phyloP scores from a whole-genome alignment of 2,113 vertebrate genomes.

The Cygnus buccinator region DNA sequence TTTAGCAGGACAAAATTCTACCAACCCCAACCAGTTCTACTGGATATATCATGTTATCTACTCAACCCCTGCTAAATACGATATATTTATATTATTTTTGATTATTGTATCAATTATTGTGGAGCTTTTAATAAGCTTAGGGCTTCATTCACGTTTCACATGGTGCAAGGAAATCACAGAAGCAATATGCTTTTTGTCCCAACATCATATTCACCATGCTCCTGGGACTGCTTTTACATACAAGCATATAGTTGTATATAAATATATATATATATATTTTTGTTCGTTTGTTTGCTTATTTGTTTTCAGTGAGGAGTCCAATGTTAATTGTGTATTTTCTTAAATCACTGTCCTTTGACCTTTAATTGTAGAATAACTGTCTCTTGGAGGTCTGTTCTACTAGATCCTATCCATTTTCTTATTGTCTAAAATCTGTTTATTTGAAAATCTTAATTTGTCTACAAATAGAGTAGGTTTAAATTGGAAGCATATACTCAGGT shows the following conservation, averaged over 20 bases:
- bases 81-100: not conserved
- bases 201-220: not conserved
- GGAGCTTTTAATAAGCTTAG: not conserved
- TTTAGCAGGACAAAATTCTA: not conserved
- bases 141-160: not conserved
- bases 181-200: not conserved
- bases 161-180: not conserved
- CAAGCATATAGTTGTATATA: accelerated
- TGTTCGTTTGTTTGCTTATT: not conserved
- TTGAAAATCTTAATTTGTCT: not conserved
- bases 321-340: not conserved
- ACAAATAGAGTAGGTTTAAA: not conserved
- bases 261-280: not conserved
- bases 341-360: not conserved
- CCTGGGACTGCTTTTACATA: not conserved
- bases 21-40: not conserved
- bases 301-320: not conserved
- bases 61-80: not conserved
- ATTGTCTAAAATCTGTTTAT: not conserved
- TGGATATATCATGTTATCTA: not conserved
- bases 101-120: not conserved
- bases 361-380: not conserved
- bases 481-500: not conserved
- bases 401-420: not conserved
- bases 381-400: not conserved